Evolutionary conservation across 2,113 vertebrate species (phyloP).

Genomic region (Sclerurus mexicanus): DNA sequence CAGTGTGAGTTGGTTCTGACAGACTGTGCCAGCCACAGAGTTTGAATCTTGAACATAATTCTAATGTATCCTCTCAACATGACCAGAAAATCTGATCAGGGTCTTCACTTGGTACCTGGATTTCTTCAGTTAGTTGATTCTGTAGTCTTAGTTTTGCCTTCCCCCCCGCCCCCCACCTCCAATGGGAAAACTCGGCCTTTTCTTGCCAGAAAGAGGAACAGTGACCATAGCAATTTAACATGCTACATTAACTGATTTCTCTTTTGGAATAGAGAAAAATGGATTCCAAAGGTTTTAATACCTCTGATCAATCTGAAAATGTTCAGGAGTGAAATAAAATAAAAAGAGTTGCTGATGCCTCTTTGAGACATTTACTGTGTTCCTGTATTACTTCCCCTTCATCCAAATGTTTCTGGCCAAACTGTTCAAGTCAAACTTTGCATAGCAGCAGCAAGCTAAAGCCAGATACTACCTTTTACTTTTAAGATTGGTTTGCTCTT

Average conservation of each 20-base stretch:
- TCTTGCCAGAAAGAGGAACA: background rate
- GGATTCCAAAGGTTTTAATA: background rate
- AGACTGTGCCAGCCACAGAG: background rate
- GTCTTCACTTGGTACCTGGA: background rate
- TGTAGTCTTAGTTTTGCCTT: background rate
- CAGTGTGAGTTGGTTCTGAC: background rate
- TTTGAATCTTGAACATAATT: background rate
- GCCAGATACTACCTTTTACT: background rate
- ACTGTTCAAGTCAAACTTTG: background rate
- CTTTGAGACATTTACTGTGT: background rate
- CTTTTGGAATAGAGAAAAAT: background rate
- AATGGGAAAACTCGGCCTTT: background rate
- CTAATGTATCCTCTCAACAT: background rate
- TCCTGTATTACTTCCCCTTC: background rate
- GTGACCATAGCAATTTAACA: background rate
- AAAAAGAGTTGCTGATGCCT: background rate
- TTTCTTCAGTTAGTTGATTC: background rate
- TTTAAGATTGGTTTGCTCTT: background rate
- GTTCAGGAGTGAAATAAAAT: background rate
- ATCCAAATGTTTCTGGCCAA: background rate
- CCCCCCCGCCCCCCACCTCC: too few species aligned
- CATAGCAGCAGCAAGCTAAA: background rate
- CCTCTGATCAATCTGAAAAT: background rate
- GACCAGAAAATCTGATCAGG: background rate
- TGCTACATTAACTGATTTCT: background rate